Evolutionary conservation across 2,888 invertebrate genomes (phyloP), one percentile per base, ranked within the genome.

Genomic region (Sinelater perroti): DNA sequence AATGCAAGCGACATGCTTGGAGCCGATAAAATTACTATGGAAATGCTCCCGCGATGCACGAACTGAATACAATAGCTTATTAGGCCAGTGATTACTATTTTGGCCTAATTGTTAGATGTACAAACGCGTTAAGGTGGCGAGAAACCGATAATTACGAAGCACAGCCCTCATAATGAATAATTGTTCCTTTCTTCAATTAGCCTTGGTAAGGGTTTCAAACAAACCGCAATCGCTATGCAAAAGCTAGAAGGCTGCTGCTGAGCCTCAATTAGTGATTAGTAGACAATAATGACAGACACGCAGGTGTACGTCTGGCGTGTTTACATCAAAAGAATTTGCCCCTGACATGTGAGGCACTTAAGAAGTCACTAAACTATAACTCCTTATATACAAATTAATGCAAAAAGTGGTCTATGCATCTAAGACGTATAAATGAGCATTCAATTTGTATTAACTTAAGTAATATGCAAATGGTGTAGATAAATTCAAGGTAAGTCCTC

Each of bases 201-300:
- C n/a, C n/a, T n/a, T n/a, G n/a, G n/a, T n/a, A n/a, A n/a, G n/a
- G n/a, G n/a, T n/a, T n/a, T n/a, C n/a, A n/a, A n/a, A n/a, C n/a
- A n/a, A n/a, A n/a, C n/a, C n/a, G n/a, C n/a, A n/a, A n/a, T n/a
- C n/a, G n/a, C n/a, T n/a, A n/a, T n/a, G n/a, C n/a, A n/a, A n/a
- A n/a, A n/a, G n/a, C n/a, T n/a, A n/a, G n/a, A n/a, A n/a, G n/a
- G n/a, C n/a, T n/a, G n/a, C n/a, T n/a, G n/a, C n/a, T n/a, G n/a
- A n/a, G n/a, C n/a, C n/a, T n/a, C n/a, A 56, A 56, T 56, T 56
- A 56, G 56, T 33, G 51, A 44, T 42, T 45, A 24, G 20, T 56
- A 44, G 56, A 56, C 56, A 50, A 44, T 56, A 56, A 56, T 50
- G 56, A 56, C 50, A 50, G 21, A 17, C 35, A 42, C 26, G 56